Evolutionary conservation across 1,140 invertebrate species (phyloP), one percentile per base, ranked within the genome.

Genomic region (Gonatopus flavifemur): DNA sequence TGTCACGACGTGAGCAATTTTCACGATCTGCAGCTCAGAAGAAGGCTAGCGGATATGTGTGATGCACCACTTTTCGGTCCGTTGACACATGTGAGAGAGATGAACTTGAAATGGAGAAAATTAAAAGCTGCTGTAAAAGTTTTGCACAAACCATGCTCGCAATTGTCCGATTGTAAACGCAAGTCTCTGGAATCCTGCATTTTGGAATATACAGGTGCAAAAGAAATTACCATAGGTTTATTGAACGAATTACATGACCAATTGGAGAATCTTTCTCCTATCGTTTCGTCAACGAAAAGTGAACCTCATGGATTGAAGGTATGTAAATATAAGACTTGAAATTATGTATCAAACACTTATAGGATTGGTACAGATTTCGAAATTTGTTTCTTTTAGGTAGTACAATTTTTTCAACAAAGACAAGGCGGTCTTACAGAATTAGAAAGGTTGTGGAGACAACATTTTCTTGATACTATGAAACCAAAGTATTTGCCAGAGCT

Each of bases 1-100:
- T 94, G 91, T 73, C 90, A 93, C 69, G 83, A 86, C 55, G 62
- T 74, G 10, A 90, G 88, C 69, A 90, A 88, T 66, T 80, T 79
- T 21, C 74, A 82, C 25, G 91, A 93, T 76, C 72, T 83, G 33
- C 62, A 70, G 5, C 64, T 93, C 35, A 80, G 88, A 47, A 77
- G 76, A 56, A 69, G 81, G 46, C 69, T 93, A 8, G 86, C 85
- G 3, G 50, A 67, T 0, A 69, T 79, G 47, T 91, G 88, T 63
- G 60, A 82, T 56, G 88, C 89, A 15, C 88, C 89, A 18, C 52
- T 86, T 62, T 43, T 72, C 61, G 52, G 77, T n/a, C 62, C 36
- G 57, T 80, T 53, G 48, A 60, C 39, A 16, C 63, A 49, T 19
- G 16, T 42, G 19, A 45, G 39, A 15, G 50, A 63, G 12, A 57